phyloP scores from a whole-genome alignment of 2,888 invertebrate genomes.

The Sarcophaga variegata region DNA sequence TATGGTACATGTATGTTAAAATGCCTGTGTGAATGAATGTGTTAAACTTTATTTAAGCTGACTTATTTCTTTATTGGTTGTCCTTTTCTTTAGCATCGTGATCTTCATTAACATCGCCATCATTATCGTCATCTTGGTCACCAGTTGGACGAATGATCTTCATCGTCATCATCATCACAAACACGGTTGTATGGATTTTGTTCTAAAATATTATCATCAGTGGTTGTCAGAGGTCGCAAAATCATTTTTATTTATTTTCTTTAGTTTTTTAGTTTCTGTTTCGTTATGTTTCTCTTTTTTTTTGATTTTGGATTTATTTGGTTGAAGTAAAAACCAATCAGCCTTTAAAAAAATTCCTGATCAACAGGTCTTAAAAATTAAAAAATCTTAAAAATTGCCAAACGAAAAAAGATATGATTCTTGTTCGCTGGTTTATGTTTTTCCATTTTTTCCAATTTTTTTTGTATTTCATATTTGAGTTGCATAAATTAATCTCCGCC shows the following conservation, averaged over 20 bases:
- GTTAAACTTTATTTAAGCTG: constrained; percentile 49
- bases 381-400: constrained; percentile 69
- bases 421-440: not conserved
- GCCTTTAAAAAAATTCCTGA: constrained; percentile 57
- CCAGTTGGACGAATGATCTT: constrained; percentile 1
- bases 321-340: constrained; percentile 41
- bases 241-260: constrained; percentile 40
- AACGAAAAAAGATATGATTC: constrained; percentile 23
- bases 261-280: too few relatives aligned
- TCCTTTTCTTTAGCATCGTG: constrained; percentile 27
- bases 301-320: constrained; percentile 32
- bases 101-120: constrained; percentile 32
- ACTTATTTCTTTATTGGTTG: constrained; percentile 30
- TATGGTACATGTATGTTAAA: too few relatives aligned
- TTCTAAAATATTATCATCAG: constrained; percentile 15
- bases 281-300: not conserved
- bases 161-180: not conserved
- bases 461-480: constrained; percentile 42
- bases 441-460: not conserved
- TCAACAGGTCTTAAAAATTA: constrained; percentile 73
- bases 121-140: constrained; percentile 7
- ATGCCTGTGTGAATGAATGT: constrained; percentile 12
- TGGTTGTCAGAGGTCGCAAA: constrained; percentile 55
- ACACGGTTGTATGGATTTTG: not conserved
- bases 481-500: constrained; percentile 62